phyloP scores from a whole-genome alignment of 2,113 vertebrate genomes.

The Melanerpes formicivorus region DNA sequence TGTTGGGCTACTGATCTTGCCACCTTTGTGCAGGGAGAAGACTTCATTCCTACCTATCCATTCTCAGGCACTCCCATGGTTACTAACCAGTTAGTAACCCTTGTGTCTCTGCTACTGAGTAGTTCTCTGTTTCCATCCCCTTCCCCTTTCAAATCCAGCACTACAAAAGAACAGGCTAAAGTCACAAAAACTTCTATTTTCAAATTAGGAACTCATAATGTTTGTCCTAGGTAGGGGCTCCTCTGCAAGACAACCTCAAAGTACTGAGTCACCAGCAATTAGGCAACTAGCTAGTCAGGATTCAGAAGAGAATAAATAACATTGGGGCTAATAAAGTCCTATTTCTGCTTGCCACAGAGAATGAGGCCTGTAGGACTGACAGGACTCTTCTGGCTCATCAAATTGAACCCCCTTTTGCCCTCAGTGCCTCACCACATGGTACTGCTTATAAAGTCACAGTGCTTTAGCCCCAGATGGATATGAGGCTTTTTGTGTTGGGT shows the following conservation, averaged over 20 bases:
- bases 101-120: no score
- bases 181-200: neutral
- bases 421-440: no score
- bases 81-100: no score
- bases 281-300: neutral
- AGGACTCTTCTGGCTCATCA: neutral
- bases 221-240: neutral
- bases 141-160: no score
- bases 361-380: neutral
- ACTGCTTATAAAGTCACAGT: neutral
- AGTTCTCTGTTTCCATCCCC: no score
- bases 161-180: neutral
- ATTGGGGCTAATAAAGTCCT: neutral
- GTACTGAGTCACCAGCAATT: neutral
- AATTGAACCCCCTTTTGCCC: neutral
- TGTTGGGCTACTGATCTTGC: no score
- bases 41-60: no score
- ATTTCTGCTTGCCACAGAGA: neutral
- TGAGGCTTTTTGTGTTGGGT: accelerated
- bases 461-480: neutral
- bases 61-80: no score
- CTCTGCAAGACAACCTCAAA: neutral
- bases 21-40: no score
- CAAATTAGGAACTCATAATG: neutral
- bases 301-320: neutral